Evolutionary conservation across 2,888 invertebrate species (phyloP).

Genomic region (Pilophorus perplexus): DNA sequence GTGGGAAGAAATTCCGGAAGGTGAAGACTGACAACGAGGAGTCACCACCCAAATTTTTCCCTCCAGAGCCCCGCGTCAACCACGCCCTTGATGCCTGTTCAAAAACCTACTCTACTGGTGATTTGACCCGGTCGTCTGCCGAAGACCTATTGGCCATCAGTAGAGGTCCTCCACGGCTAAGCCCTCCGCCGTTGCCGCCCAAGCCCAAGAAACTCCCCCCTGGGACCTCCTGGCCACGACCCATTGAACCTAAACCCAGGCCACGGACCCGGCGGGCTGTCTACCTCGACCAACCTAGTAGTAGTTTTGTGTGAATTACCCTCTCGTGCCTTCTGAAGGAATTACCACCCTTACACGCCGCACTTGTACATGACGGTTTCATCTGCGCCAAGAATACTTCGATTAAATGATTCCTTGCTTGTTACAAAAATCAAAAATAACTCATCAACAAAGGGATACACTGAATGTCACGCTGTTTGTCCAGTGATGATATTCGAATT

Average conservation of each 20-base stretch:
- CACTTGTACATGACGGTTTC: no score
- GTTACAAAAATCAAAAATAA: no score
- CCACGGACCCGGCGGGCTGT: constrained; percentile 52
- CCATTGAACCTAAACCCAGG: constrained; percentile 42
- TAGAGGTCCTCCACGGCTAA: constrained; percentile 23
- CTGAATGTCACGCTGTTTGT: no score
- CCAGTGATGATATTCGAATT: no score
- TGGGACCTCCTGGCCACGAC: constrained; percentile 39
- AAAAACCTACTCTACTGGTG: constrained; percentile 31
- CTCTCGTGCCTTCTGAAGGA: no score
- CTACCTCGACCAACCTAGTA: constrained; percentile 63
- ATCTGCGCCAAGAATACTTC: no score
- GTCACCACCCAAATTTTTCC: constrained; percentile 32
- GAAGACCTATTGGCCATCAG: constrained; percentile 14
- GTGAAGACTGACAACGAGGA: constrained; percentile 51
- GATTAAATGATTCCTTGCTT: no score
- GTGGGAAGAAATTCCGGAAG: constrained; percentile 54
- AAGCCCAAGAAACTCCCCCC: constrained; percentile 67
- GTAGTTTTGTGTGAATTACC: constrained; percentile 62
- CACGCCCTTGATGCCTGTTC: constrained; percentile 9
- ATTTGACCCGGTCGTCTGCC: constrained; percentile 18
- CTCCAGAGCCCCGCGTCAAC: constrained; percentile 16
- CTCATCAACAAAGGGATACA: no score
- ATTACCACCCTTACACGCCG: no score
- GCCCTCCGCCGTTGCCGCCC: constrained; percentile 70